Conservation (phyloP, 2,888 invertebrate genomes). For the Eupithecia insigniata region DNA sequence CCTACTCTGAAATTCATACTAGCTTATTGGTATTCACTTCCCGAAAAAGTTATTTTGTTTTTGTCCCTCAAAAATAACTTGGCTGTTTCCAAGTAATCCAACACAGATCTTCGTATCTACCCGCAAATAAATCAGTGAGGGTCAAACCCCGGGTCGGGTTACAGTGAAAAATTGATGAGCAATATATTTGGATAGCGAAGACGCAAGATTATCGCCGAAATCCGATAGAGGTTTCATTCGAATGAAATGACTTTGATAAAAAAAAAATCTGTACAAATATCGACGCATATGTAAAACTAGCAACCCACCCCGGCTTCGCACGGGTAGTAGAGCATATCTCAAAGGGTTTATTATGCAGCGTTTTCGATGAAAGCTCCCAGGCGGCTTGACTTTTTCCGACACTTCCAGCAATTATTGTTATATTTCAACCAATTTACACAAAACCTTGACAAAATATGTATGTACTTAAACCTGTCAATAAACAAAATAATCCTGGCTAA, state of each 20-base stretch:
- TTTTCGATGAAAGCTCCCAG: no score
- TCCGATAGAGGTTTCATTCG: background rate
- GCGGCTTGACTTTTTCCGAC: no score
- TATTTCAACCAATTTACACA: no score
- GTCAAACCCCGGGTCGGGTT: slow-evolving; percentile 36
- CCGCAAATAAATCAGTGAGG: slow-evolving; percentile 37
- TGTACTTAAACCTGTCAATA: no score
- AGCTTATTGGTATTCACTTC: slow-evolving; percentile 8
- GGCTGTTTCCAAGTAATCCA: slow-evolving; percentile 10
- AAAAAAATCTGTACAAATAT: background rate
- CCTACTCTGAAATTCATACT: background rate
- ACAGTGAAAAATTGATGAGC: slow-evolving; percentile 43
- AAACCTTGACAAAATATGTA: no score
- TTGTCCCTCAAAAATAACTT: slow-evolving; percentile 21
- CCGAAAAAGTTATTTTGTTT: slow-evolving; percentile 15
- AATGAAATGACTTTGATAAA: slow-evolving; percentile 2
- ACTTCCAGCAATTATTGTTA: no score
- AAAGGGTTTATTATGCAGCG: no score
- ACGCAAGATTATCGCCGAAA: slow-evolving; percentile 25
- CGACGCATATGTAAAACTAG: background rate
- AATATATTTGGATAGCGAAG: slow-evolving; percentile 34
- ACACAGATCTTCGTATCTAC: slow-evolving; percentile 20
- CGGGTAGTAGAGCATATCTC: no score
- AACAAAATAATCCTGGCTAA: background rate
- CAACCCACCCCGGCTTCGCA: no score